Percentiles rank a stretch among this genome's conserved stretches.
These are phyloP conservation scores for Pachypanchax playfairii DNA, from an alignment of 2,113 vertebrate species.

Conservation along the genomic window DNA sequence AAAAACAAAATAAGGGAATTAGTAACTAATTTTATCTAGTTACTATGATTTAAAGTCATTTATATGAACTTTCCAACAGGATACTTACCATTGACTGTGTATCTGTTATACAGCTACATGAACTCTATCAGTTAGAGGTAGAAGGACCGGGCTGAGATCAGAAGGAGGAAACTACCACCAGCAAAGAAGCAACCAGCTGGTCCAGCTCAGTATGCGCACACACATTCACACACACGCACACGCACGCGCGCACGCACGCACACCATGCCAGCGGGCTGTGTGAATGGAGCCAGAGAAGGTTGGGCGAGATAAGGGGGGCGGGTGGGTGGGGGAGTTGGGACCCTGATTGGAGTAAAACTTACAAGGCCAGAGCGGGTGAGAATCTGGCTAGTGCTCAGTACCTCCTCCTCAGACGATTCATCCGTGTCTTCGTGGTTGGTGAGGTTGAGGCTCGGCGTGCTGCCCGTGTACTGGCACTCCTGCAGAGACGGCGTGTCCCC, in stretches of 20 bases:
- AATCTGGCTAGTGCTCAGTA: constrained; percentile 95
- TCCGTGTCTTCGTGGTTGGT: constrained; percentile 98
- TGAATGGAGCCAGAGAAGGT: constrained; percentile 61
- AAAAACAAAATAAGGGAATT: not conserved
- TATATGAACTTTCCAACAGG: too few species aligned
- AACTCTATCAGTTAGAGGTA: constrained; percentile 6
- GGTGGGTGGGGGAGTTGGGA: constrained; percentile 3
- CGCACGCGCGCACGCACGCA: constrained; percentile 44
- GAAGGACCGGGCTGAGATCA: constrained; percentile 37
- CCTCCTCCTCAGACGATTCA: constrained; percentile 98
- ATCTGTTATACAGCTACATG: not conserved
- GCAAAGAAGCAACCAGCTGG: constrained; percentile 77
- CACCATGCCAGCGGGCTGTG: constrained; percentile 74
- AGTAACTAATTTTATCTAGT: too few species aligned
- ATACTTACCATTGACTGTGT: not conserved
- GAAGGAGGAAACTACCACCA: constrained; percentile 64
- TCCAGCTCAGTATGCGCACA: constrained; percentile 56
- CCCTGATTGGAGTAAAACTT: constrained; percentile 70
- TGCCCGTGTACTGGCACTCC: constrained; percentile 92
- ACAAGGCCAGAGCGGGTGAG: constrained; percentile 92
- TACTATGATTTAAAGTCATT: too few species aligned
- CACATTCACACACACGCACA: constrained; percentile 39
- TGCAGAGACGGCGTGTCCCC: constrained; percentile 95
- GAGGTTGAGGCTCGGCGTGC: constrained; percentile 95
- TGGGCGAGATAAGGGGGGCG: too few species aligned